These are phyloP conservation scores for Leptinotarsa lineolata DNA, from an alignment of 1,140 invertebrate genomes.

Conservation along the genomic window DNA sequence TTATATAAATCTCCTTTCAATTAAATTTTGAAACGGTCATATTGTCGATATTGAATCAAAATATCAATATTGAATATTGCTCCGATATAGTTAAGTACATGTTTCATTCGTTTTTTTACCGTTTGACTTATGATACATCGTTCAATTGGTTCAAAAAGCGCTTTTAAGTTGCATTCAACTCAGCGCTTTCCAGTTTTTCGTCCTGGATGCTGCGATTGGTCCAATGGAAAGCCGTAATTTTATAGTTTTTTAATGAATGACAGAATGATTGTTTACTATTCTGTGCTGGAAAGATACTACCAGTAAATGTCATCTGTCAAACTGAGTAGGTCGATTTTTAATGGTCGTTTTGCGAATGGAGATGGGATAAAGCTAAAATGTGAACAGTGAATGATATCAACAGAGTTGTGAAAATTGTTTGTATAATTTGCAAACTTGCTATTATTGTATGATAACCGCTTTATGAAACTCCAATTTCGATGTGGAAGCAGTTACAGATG, in stretches of 20 bases:
- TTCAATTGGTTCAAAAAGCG: neutral
- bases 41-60: too few species aligned
- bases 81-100: too few species aligned
- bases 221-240: too few species aligned
- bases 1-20: too few species aligned
- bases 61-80: too few species aligned
- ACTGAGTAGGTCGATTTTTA: constrained; percentile 38
- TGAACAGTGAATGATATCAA: constrained; percentile 31
- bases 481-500: constrained; percentile 97
- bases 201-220: too few species aligned
- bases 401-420: constrained; percentile 23
- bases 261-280: too few species aligned
- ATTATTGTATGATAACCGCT: constrained; percentile 12
- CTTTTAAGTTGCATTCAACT: neutral
- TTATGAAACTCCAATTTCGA: constrained; percentile 58
- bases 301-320: constrained; percentile 14
- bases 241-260: too few species aligned
- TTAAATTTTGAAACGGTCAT: too few species aligned
- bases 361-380: constrained; percentile 36
- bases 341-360: constrained; percentile 35
- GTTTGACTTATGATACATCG: too few species aligned
- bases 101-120: too few species aligned
- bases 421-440: constrained; percentile 9
- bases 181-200: neutral
- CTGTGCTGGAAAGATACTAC: neutral